These are phyloP conservation scores for Anseranas semipalmata DNA, from an alignment of 2,113 vertebrate genomes.

Conservation along the genomic window DNA sequence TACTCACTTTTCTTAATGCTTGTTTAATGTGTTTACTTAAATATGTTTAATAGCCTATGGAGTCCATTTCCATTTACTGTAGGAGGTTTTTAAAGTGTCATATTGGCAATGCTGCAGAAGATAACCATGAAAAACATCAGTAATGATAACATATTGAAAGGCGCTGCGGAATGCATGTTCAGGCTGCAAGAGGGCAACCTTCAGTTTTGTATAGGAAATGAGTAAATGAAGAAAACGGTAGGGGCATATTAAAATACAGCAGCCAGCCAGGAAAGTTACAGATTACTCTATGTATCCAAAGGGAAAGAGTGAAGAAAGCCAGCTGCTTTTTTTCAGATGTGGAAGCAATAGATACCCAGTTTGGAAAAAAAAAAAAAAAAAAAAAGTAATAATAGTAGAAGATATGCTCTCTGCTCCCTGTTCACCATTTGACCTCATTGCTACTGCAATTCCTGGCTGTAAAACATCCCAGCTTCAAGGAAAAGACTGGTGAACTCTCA, in stretches of 20 bases:
- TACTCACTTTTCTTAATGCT: slow-evolving; percentile 43
- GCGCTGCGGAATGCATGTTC: background rate
- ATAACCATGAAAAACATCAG: background rate
- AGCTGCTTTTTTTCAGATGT: background rate
- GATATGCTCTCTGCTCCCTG: background rate
- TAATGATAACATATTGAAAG: background rate
- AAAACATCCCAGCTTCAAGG: background rate
- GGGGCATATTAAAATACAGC: background rate
- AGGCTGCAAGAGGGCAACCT: background rate
- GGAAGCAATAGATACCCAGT: background rate
- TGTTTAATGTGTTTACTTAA: slow-evolving; percentile 52
- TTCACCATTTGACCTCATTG: background rate
- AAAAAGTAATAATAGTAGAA: background rate
- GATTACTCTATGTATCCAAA: background rate
- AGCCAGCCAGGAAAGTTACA: background rate
- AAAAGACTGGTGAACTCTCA: background rate
- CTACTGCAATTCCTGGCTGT: background rate
- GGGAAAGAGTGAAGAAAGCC: background rate
- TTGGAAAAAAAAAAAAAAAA: background rate
- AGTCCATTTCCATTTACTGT: background rate
- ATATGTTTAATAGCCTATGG: slow-evolving; percentile 27
- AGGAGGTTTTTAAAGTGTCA: background rate
- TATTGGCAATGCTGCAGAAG: background rate
- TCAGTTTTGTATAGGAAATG: background rate
- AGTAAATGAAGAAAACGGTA: background rate